These are phyloP conservation scores for Cotesia typhae DNA, from an alignment of 1,140 invertebrate species.

Conservation along the genomic window DNA sequence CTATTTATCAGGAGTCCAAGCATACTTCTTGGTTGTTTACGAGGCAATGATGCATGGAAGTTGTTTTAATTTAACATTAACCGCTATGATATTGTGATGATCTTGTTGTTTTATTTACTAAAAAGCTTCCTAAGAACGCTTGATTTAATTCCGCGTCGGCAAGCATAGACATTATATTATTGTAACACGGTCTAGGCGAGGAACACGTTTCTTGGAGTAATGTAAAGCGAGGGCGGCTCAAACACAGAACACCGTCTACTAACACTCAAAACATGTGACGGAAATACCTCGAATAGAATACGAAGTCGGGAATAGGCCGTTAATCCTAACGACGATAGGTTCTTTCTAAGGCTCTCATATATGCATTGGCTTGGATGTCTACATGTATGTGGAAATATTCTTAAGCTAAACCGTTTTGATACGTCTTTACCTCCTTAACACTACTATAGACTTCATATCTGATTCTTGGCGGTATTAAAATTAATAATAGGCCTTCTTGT, in stretches of 20 bases:
- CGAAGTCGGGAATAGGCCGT: conserved; percentile 21
- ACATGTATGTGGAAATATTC: no score
- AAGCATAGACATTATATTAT: conserved; percentile 11
- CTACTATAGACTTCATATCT: no score
- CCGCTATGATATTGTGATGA: neutral
- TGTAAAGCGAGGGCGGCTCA: conserved; percentile 12
- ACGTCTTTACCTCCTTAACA: no score
- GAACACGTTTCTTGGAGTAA: neutral
- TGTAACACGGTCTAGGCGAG: conserved; percentile 2
- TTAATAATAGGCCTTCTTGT: no score
- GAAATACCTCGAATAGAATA: conserved; percentile 17
- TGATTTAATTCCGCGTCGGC: conserved; percentile 2
- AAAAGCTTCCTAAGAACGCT: neutral
- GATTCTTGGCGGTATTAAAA: no score
- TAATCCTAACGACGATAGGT: conserved; percentile 23
- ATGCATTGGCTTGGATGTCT: no score
- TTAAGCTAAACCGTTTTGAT: no score
- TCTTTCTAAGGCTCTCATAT: neutral
- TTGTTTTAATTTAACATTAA: neutral
- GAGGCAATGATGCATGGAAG: neutral
- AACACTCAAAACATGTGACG: conserved; percentile 11
- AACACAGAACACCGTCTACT: neutral
- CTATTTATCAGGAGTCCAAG: no score
- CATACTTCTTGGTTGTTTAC: no score
- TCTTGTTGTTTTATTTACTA: neutral